Evolutionary conservation across 30 jellyfish, hydroid and myxozoan genomes (phyloP), one percentile per base, ranked within the genome.

Genomic region (Hydra vulgaris): DNA sequence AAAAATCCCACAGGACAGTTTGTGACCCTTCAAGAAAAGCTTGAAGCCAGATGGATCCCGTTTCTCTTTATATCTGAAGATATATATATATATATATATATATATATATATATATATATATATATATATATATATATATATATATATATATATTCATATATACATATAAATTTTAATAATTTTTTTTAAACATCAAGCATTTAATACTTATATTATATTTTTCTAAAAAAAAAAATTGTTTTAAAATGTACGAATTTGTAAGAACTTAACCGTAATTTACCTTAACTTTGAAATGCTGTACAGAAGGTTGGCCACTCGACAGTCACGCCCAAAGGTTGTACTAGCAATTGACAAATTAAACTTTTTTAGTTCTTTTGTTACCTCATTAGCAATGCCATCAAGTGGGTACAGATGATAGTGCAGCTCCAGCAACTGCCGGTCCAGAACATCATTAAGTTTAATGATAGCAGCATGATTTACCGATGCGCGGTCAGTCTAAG

Each of bases 401-500:
- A 79, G 84, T 21, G 83, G 86, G 70, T 79, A 21, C 74, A 79
- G 61, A 66, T 79, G 86, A 66, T 83, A 79, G 70, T 79, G 68
- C 27, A 76, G 78, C 55, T 76, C 79, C 61, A 40, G 66, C 66
- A 76, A 76, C 77, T 76, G 83, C 7, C 66, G 55, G 24, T 73
- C 83, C 83, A 71, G 70, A 79, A 54, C 68, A 18, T 79, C 70
- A 55, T 79, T 79, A 21, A 61, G 53, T 55, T 81, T 76, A 19
- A 27, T 73, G 78, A 79, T 56, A 16, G 83, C 70, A 23, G 86
- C 86, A 79, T 79, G 86, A 25, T 79, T 79, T 23, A 79, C 86
- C 70, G 86, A 54, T 25, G 86, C 86, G 26, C 83, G 86, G 70
- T 79, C 86, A 19, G 81, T 79, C 82, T 27, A 69, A 69, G 27